A percentile compares a stretch with the other conserved stretches of the same genome.
phyloP scores from a whole-genome alignment of 2,113 vertebrate genomes.

The Solea solea region DNA sequence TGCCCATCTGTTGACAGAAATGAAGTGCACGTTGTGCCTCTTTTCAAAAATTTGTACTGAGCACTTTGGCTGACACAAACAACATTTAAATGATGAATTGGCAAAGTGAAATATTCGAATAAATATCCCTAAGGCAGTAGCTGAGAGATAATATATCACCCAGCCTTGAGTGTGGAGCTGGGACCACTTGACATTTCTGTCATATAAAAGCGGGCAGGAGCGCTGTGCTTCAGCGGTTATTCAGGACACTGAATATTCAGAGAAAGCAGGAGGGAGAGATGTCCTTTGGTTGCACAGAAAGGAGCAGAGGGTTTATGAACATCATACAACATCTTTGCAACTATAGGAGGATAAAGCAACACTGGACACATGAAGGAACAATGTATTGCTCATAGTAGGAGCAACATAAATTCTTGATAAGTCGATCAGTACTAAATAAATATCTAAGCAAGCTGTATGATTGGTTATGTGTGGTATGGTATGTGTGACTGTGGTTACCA shows the following conservation, averaged over 20 bases:
- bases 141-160: conserved; percentile 61
- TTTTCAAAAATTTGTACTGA: conserved; percentile 32
- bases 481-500: too few species aligned
- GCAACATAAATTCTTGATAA: too few species aligned
- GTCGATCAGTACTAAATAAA: too few species aligned
- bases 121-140: conserved; percentile 64
- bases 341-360: conserved; percentile 3
- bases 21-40: conserved; percentile 5
- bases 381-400: too few species aligned
- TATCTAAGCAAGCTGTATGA: too few species aligned
- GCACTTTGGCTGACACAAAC: conserved; percentile 28
- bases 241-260: conserved; percentile 60
- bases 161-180: conserved; percentile 39
- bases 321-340: conserved; percentile 40
- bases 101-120: conserved; percentile 53
- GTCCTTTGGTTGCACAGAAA: conserved; percentile 39
- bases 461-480: too few species aligned
- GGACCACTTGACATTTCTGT: conserved; percentile 68
- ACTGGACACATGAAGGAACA: too few species aligned
- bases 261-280: conserved; percentile 34
- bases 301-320: conserved; percentile 27
- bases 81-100: conserved; percentile 65
- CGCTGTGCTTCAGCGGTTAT: conserved; percentile 58
- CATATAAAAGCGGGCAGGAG: conserved; percentile 51
- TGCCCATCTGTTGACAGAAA: conserved; percentile 33